Evolutionary conservation across 2,888 invertebrate genomes (phyloP), one percentile per base, ranked within the genome.

Genomic region (Melinopterus prodromus): DNA sequence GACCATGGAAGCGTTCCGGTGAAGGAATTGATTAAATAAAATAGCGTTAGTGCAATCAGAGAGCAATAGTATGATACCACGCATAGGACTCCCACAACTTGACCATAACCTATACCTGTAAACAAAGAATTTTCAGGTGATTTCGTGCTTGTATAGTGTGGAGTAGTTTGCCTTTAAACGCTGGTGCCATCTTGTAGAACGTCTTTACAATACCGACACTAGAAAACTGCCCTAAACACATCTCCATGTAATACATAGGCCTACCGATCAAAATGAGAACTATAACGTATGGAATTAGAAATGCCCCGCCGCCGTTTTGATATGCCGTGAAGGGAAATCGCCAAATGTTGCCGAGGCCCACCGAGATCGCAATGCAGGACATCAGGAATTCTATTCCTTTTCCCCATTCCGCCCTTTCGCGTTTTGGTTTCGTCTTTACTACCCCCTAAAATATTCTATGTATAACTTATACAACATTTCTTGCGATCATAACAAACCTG

Each of bases 221-320:
- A 79, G 94, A 93, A 86, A 97, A 97, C 87, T 97, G 97, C 12
- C 97, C 97, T 9, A 97, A 87, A 1, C 93, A 91, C 90, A 95
- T 94, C 89, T 97, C 97, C 86, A 97, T 90, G 86, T 95, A 96
- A 87, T 97, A 97, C 90, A 97, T 92, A 0, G 96, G 96, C 84
- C 95, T 93, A 76, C 95, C 95, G 80, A 94, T 92, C 72, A 94
- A 85, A 35, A 93, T 86, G 26, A 94, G 87, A 1, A 94, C 91
- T 71, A 93, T 90, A 38, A 94, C 87, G 84, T 94, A 94, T 0
- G 94, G 94, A 81, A 94, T 93, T 35, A 94, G 88, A 84, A 94
- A 94, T 0, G 93, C 93, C 6, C 93, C 93, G 1, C 94, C 94
- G 0, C 94, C 94, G 85, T 94, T 94, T 84, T 93, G 91, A 83